Base-by-base conservation (phyloP, 2,797 vertebrate species). In the Anomalospiza imberbis region DNA sequence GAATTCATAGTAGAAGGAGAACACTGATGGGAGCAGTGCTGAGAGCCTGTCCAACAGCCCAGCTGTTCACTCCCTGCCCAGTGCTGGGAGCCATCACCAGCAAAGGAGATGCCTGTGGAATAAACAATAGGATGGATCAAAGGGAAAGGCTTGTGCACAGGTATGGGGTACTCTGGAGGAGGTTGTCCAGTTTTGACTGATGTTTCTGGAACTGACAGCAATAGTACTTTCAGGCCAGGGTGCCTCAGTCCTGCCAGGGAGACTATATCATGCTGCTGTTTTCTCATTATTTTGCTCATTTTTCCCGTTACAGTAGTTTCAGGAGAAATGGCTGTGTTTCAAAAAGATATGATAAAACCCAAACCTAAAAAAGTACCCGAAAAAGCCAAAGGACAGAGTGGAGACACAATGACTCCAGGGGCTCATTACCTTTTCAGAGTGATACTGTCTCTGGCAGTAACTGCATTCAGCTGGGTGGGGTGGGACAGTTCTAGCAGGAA, bases 341-440 rank as follows among this genome's bases (percentile, higher is more conserved):
- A 48, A 63, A 91, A 80, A 40, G 9, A 16, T 9, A 20, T 2
- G 2, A 7, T 57, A 36, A 63, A 67, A 51, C 15, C 31, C 24
- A 67, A 45, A 61, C 10, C 3, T 29, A 2, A 47, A 76, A 72
- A 40, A 60, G 4, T 1, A 19, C 5, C 9, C 1, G 0, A 36
- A n/a, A 42, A 31, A 12, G 2, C 2, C 34, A 29, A 78, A 77
- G 36, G 26, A 20, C 26, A 38, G 42, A 55, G 22, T 3, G 10
- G 26, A 53, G 24, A 28, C 1, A 0, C 13, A 5, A 5, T 0
- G 15, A 21, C 7, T 14, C 1, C 22, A 6, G 0, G 2, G 47
- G 32, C 19, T 85, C 5, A 0, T 42, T 36, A 34, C 50, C 32
- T 40, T 47, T 32, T 16, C 48, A 48, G 40, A 38, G 4, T 0